Percentiles rank a stretch among this genome's conserved stretches.
phyloP scores from a whole-genome alignment of 1,140 invertebrate species.

The Drosophila kanapiae region DNA sequence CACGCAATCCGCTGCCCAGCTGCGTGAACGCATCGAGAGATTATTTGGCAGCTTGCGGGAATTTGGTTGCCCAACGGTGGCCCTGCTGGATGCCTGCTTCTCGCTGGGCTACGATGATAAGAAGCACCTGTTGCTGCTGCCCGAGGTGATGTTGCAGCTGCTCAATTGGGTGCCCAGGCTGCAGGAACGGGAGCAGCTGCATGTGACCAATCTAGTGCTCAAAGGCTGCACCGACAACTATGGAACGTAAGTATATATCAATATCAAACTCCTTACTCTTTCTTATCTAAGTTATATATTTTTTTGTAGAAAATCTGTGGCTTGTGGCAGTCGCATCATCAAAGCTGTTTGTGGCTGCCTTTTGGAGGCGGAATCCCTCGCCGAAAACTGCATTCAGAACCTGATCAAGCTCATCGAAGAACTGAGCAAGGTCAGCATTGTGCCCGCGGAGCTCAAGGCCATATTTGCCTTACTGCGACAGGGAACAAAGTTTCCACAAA shows the following conservation, averaged over 20 bases:
- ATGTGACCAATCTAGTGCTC: conserved; percentile 82
- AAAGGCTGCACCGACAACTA: conserved; percentile 85
- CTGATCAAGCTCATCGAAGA: conserved; percentile 87
- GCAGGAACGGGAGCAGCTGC: conserved; percentile 83
- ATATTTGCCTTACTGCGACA: conserved; percentile 72
- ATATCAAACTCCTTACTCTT: no score
- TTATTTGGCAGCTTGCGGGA: conserved; percentile 79
- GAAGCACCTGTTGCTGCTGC: conserved; percentile 61
- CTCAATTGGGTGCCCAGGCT: conserved; percentile 85
- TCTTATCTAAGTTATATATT: background rate
- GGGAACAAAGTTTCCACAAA: conserved; percentile 67
- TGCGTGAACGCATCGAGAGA: conserved; percentile 70
- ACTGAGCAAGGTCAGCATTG: conserved; percentile 87
- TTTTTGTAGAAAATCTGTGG: conserved; percentile 82
- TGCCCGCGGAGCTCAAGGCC: conserved; percentile 87
- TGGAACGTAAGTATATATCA: conserved; percentile 76
- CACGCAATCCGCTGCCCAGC: conserved; percentile 40
- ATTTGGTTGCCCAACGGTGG: conserved; percentile 72
- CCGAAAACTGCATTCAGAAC: conserved; percentile 85
- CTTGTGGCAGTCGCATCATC: conserved; percentile 85
- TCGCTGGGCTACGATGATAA: conserved; percentile 84
- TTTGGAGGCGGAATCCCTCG: conserved; percentile 60
- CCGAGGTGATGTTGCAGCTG: conserved; percentile 75
- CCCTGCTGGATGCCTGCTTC: conserved; percentile 83
- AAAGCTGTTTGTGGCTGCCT: conserved; percentile 84